Evolutionary conservation across 1,140 invertebrate genomes (phyloP), one percentile per base, ranked within the genome.

Genomic region (Caligus rogercresseyi): DNA sequence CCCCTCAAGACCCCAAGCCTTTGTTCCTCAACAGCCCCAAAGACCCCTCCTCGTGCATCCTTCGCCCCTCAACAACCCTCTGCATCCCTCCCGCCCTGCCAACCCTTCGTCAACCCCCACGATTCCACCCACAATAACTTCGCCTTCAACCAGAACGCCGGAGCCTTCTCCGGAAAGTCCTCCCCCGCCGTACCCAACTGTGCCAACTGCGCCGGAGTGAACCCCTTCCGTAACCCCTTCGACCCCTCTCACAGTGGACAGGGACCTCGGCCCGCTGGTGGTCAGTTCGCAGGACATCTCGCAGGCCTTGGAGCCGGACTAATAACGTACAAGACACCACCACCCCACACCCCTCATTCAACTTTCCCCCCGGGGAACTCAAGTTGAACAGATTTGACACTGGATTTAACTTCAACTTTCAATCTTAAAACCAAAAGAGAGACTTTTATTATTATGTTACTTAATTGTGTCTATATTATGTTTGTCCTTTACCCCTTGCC

Each of bases 51-150:
- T 14, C 2, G 18, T 20, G n/a, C n/a, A n/a, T n/a, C 31, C n/a
- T 43, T 43, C n/a, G 31, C n/a, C 31, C 31, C 31, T 43, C 7
- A n/a, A 43, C 31, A 43, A 43, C 31, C 7, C 7, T 7, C 31
- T 43, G 7, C 7, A 43, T 21, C 54, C 20, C 15, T 23, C 20
- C 19, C 25, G n/a, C 19, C 51, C 21, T 21, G n/a, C 52, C 54
- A 63, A 16, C 61, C 61, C 61, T 63, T 63, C 24, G 43, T 63
- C 24, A 63, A 63, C 53, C 61, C 61, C 19, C 61, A 63, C 25
- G 61, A 63, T 26, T 51, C 61, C 52, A 63, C 61, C 52, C 61
- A 63, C 61, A 11, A 54, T 7, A 26, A 63, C 54, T 63, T 63
- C 31, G 20, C 23, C 3, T 63, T 63, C 61, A 63, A 63, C 54